Conservation (phyloP, 2,113 vertebrate genomes). For the Trematocara nigrifrons region DNA sequence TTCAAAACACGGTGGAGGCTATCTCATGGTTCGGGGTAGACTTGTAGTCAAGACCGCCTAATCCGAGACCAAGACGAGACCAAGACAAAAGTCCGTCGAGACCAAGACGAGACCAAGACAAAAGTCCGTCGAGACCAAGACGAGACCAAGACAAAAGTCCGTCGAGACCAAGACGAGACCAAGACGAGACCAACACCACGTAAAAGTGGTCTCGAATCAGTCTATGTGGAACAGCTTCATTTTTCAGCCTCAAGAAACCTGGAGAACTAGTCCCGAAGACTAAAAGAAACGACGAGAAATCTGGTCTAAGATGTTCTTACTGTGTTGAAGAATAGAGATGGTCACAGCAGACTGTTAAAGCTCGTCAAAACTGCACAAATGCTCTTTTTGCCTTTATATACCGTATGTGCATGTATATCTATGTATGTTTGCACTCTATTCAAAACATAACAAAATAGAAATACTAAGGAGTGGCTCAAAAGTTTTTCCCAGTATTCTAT, state of each 20-base stretch:
- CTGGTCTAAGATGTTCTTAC: neutral
- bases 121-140: fast-evolving
- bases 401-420: neutral
- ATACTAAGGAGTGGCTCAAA: neutral
- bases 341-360: neutral
- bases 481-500: neutral
- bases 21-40: neutral
- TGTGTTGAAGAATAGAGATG: neutral
- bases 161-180: no score
- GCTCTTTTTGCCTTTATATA: neutral
- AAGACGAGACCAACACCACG: fast-evolving
- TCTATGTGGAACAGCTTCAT: neutral
- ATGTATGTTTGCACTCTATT: neutral
- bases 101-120: no score
- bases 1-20: neutral
- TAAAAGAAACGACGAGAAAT: neutral
- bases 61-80: no score
- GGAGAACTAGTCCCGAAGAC: neutral
- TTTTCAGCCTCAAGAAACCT: neutral
- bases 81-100: no score
- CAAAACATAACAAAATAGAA: neutral
- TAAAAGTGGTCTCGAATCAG: fast-evolving
- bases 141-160: fast-evolving
- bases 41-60: no score
- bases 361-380: neutral